Percentiles rank a stretch among this genome's conserved stretches.
These are phyloP conservation scores for Agrochola circellaris DNA, from an alignment of 2,888 invertebrate genomes.

Conservation along the genomic window DNA sequence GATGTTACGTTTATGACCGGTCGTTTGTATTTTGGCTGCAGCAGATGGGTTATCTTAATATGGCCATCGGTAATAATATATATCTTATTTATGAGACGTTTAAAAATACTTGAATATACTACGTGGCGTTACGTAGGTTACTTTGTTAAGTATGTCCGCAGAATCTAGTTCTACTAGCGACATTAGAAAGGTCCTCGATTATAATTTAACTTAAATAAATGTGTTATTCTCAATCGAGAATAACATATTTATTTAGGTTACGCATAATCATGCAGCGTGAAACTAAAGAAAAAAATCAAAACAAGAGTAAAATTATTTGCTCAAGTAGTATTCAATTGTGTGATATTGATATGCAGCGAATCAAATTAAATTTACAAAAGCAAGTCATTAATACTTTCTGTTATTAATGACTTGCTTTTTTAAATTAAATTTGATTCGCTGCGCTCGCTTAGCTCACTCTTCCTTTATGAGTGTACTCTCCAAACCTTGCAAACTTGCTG, in stretches of 20 bases:
- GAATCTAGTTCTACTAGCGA: neutral
- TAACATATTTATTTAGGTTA: too few relatives aligned
- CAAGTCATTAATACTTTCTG: too few relatives aligned
- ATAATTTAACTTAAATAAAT: neutral
- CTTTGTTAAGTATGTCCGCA: neutral
- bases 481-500: neutral
- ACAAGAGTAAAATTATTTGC: neutral
- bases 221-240: neutral
- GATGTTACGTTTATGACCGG: constrained; percentile 50
- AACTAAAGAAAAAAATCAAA: neutral
- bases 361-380: too few relatives aligned
- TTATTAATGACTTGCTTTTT: too few relatives aligned
- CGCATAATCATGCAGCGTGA: neutral
- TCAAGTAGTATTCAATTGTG: neutral
- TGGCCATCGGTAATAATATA: constrained; percentile 53
- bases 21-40: constrained; percentile 42
- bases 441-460: neutral
- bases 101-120: constrained; percentile 5
- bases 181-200: neutral
- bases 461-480: neutral
- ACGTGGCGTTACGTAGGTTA: constrained; percentile 5
- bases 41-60: constrained; percentile 50
- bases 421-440: neutral
- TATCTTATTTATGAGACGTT: constrained; percentile 36
- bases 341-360: too few relatives aligned